Evolutionary conservation across 2,113 vertebrate species (phyloP).

Genomic region (Calypte anna): DNA sequence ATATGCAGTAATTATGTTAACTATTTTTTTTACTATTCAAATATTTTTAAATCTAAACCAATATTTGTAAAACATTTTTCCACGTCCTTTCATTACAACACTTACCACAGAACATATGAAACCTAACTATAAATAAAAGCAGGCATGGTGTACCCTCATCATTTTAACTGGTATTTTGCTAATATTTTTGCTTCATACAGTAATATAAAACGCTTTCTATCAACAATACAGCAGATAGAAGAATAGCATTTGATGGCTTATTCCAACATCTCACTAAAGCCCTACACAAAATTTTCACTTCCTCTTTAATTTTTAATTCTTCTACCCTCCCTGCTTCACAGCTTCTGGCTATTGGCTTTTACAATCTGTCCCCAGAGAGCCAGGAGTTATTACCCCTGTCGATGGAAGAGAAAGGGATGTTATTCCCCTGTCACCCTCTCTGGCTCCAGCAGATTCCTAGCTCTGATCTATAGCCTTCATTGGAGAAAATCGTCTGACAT

Average conservation of each 20-base stretch:
- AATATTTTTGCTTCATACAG: constrained; percentile 34
- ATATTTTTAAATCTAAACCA: background rate
- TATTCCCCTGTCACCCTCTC: constrained; percentile 98
- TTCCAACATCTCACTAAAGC: constrained; percentile 73
- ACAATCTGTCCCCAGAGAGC: constrained; percentile 98
- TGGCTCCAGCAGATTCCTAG: constrained; percentile 86
- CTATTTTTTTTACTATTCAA: background rate
- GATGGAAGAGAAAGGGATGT: constrained; percentile 99
- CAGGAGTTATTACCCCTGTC: constrained; percentile 99
- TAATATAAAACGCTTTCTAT: constrained; percentile 18
- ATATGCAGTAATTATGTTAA: background rate
- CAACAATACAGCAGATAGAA: constrained; percentile 70
- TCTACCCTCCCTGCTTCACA: constrained; percentile 95
- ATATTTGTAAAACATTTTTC: background rate
- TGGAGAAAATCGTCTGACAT: constrained; percentile 80
- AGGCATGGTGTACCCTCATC: background rate
- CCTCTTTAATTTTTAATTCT: constrained; percentile 98
- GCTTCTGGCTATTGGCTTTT: constrained; percentile 98
- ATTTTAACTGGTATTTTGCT: constrained; percentile 39
- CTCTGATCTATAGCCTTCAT: constrained; percentile 92
- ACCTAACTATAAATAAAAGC: background rate
- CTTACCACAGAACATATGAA: background rate
- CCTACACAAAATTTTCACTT: constrained; percentile 79
- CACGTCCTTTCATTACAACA: background rate
- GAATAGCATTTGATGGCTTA: constrained; percentile 74